Base-by-base conservation (phyloP, 1,140 invertebrate genomes). In the Drosophila cardini region DNA sequence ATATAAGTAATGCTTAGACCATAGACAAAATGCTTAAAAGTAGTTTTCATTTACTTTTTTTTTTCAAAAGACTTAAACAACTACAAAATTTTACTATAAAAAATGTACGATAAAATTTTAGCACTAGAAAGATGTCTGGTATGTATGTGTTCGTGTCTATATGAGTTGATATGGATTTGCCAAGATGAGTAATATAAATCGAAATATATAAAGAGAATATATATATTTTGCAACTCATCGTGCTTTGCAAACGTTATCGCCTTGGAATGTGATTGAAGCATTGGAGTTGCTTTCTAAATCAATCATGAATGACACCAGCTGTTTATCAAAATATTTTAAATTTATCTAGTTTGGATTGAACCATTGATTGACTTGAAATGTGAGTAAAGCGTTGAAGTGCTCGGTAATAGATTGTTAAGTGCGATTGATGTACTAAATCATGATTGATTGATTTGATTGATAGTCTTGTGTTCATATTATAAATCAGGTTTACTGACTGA, bases 1-100 rank as follows among this genome's bases (percentile, higher is more conserved):
- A 70, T 82, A 73, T 76, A 62, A 71, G 71, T 74, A 68, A 71
- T 76, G 72, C 83, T 86, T 85, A 89, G 64, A 89, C 85, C 84
- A 80, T 90, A 85, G 62, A 86, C 76, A 79, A 65, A 72, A 71
- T 79, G 73, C 83, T 87, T 81, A 89, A 83, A 75, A 89, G 71
- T 89, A 85, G 7, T 74, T 80, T 21, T 55, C 52, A 53, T 56
- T 76, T 63, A 58, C 60, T 62, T 72, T 83, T 62, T 57, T 61
- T 56, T 61, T 56, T 18, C 30, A 57, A 64, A 36, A 48, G 16
- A 58, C 64, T 67, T 76, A 72, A 57, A 65, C 52, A 72, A 68
- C 73, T 75, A 63, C 32, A 60, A 55, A 73, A 69, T 69, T 73
- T 73, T 38, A 30, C 71, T 75, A 78, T 62, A 43, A 65, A 71